phyloP scores from a whole-genome alignment of 2,888 invertebrate species.

The Syrista parreyssii region DNA sequence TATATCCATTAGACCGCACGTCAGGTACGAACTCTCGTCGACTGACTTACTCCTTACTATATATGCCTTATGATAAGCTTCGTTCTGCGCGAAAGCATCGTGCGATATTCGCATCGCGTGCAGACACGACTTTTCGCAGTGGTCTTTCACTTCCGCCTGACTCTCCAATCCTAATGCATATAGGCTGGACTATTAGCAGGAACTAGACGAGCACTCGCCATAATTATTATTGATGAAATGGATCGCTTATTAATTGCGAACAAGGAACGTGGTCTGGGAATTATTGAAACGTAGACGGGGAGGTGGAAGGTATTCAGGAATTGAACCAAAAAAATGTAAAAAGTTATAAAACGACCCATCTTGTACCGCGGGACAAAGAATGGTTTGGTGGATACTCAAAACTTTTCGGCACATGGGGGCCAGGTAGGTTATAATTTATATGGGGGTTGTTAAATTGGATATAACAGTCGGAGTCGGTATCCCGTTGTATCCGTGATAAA shows the following conservation, averaged over 20 bases:
- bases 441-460: no score
- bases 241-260: constrained; percentile 50
- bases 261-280: constrained; percentile 8
- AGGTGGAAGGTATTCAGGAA: no score
- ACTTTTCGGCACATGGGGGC: no score
- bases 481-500: neutral
- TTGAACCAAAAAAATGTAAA: no score
- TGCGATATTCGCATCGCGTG: constrained; percentile 37
- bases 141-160: constrained; percentile 21
- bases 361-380: no score
- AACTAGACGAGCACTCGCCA: neutral
- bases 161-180: neutral
- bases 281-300: neutral
- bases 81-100: constrained; percentile 16
- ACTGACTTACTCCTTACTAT: constrained; percentile 17
- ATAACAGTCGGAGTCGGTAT: no score
- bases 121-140: constrained; percentile 16
- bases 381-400: no score
- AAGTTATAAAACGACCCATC: no score
- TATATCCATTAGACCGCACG: constrained; percentile 34
- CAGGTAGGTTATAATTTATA: no score
- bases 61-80: constrained; percentile 20
- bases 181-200: constrained; percentile 1
- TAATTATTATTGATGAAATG: constrained; percentile 31
- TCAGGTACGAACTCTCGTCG: neutral